A percentile compares a stretch with the other conserved stretches of the same genome.
Conservation (phyloP, 1,140 invertebrate species). For the Himalopsyche phryganea region DNA sequence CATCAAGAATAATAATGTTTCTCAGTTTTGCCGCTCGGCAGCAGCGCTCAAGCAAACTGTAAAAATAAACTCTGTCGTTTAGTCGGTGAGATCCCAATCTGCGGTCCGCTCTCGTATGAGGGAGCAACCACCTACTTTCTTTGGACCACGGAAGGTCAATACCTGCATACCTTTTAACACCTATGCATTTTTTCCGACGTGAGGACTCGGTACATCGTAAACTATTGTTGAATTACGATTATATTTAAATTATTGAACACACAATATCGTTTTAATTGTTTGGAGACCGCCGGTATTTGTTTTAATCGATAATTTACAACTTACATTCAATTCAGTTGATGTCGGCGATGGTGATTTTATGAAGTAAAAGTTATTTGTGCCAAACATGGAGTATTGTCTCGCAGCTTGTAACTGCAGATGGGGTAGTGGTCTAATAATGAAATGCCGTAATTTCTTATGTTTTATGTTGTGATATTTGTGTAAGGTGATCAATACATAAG, state of each 20-base stretch:
- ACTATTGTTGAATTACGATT: too few species aligned
- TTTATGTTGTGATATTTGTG: slow-evolving; percentile 12
- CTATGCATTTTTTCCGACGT: slow-evolving; percentile 14
- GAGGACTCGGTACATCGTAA: background rate
- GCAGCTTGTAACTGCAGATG: slow-evolving; percentile 1
- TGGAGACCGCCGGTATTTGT: slow-evolving; percentile 3
- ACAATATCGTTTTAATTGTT: slow-evolving; percentile 1
- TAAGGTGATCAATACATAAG: slow-evolving; percentile 15
- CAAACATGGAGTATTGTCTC: slow-evolving; percentile 3
- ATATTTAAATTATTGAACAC: too few species aligned
- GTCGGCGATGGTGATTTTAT: slow-evolving; percentile 14
- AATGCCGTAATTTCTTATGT: background rate
- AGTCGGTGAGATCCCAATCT: slow-evolving; percentile 15
- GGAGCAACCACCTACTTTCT: slow-evolving; percentile 12
- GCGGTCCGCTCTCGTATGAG: slow-evolving; percentile 11
- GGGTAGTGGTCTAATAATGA: background rate
- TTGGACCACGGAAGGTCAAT: slow-evolving; percentile 13
- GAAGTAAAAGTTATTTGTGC: slow-evolving; percentile 8
- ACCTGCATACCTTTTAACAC: slow-evolving; percentile 20
- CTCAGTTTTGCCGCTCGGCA: background rate
- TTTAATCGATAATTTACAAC: slow-evolving; percentile 21
- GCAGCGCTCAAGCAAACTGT: background rate
- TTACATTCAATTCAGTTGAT: slow-evolving; percentile 13
- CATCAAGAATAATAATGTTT: background rate
- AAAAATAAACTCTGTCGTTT: background rate